These are phyloP conservation scores for Polyodon spathula DNA, from an alignment of 2,113 vertebrate genomes.

Conservation along the genomic window DNA sequence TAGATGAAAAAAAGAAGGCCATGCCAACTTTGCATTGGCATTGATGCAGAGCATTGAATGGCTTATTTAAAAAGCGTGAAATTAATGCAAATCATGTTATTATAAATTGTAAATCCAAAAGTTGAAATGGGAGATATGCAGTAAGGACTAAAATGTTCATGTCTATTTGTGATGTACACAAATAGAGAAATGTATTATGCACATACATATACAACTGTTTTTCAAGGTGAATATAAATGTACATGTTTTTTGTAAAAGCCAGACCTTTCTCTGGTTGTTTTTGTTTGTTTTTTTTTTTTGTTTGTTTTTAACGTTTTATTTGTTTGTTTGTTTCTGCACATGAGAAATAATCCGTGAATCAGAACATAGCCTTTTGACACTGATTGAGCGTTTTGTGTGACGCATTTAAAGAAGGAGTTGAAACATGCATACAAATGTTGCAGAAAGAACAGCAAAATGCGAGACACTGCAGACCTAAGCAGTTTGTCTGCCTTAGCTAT, in stretches of 20 bases:
- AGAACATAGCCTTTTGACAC: neutral
- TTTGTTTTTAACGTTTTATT: neutral
- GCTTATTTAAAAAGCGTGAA: conserved; percentile 41
- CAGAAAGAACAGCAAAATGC: too few relatives aligned
- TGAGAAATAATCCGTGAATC: neutral
- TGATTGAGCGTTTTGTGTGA: neutral
- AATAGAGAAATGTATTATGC: conserved; percentile 23
- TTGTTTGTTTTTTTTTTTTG: too few relatives aligned
- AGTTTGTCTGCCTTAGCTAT: too few relatives aligned
- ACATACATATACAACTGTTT: too few relatives aligned
- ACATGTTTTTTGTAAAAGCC: too few relatives aligned
- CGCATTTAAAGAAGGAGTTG: too few relatives aligned
- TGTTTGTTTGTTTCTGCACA: neutral
- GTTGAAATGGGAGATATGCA: conserved; percentile 28
- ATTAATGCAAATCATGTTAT: conserved; percentile 51
- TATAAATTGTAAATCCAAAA: conserved; percentile 40
- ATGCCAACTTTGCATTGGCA: conserved; percentile 35
- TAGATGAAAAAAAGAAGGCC: conserved; percentile 29
- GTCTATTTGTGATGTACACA: conserved; percentile 38
- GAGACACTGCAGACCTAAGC: too few relatives aligned
- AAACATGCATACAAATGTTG: too few relatives aligned
- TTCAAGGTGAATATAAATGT: too few relatives aligned
- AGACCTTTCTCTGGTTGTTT: too few relatives aligned
- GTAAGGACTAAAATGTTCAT: too few relatives aligned
- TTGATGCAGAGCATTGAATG: conserved; percentile 17